Base-by-base conservation (phyloP, 2,888 invertebrate species). In the Halictus ligatus region DNA sequence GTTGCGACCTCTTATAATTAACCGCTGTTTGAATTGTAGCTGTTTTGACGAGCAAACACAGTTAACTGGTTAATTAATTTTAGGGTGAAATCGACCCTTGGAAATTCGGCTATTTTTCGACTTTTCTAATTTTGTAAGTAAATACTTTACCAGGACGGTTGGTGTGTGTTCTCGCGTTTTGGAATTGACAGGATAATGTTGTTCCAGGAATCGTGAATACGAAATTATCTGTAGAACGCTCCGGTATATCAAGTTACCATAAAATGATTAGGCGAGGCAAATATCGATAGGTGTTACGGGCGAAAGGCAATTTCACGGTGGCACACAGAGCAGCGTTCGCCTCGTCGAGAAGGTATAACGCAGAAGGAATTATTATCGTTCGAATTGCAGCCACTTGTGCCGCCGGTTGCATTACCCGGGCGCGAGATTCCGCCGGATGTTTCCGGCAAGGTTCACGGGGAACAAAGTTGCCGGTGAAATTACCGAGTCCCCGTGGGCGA, bases 401-500 rank as follows among this genome's bases (percentile, higher is more conserved):
- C 21, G 40, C 48, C 21, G 67, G 35, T 67, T 71, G 87, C 85
- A 84, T 90, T 90, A 87, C 76, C 79, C 69, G 78, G 76, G 71
- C 83, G 84, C 87, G 88, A 87, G 75, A 83, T 85, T 85, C 88
- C 78, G 81, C 64, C 58, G 75, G 77, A 78, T 83, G 87, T 88
- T 86, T 89, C 84, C 81, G 84, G 88, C 72, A 78, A 88, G 88
- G 81, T 81, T 84, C 83, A 40, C 80, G 81, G 84, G 82, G 87
- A 86, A 87, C 83, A 82, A 91, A 90, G 88, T 90, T 90, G 78
- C 75, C 82, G 64, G 46, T 76, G 83, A 91, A 90, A 87, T 89
- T 90, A 81, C 71, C 74, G 60, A 86, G 80, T 82, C 89, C 90
- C 86, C 80, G 81, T 84, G 87, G 91, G 86, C 87, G 87, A 89